A percentile compares a stretch with the other conserved stretches of the same genome.
Evolutionary conservation across 1,140 invertebrate species (phyloP).

Genomic region (Heliconius hermathena): DNA sequence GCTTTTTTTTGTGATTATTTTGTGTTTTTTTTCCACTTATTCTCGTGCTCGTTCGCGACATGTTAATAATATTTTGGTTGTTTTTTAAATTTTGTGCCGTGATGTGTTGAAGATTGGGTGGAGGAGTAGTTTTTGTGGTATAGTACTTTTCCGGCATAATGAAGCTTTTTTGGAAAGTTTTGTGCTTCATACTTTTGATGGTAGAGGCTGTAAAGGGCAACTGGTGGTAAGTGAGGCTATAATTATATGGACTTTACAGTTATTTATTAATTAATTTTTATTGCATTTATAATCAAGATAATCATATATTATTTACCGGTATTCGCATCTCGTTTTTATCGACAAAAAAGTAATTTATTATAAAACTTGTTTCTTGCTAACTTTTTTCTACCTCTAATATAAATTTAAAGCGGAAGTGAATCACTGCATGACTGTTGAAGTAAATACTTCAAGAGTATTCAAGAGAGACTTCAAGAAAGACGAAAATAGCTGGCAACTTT

Average conservation of each 20-base stretch:
- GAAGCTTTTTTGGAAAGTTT: slow-evolving; percentile 73
- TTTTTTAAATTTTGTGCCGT: slow-evolving; percentile 56
- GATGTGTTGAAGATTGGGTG: slow-evolving; percentile 47
- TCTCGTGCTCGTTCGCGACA: slow-evolving; percentile 29
- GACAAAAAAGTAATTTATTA: not conserved
- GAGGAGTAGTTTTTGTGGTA: slow-evolving; percentile 56
- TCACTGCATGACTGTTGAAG: slow-evolving; percentile 23
- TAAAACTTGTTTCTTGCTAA: not conserved
- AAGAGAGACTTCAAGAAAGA: slow-evolving; percentile 22
- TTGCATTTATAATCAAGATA: slow-evolving; percentile 8
- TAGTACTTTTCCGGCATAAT: slow-evolving; percentile 57
- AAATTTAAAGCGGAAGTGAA: not conserved
- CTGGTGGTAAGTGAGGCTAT: slow-evolving; percentile 70
- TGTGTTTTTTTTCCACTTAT: slow-evolving; percentile 48
- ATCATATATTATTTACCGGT: slow-evolving; percentile 1
- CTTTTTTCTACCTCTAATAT: not conserved
- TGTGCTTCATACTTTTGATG: slow-evolving; percentile 63
- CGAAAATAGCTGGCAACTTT: slow-evolving; percentile 41
- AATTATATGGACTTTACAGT: slow-evolving; percentile 28
- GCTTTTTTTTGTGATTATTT: slow-evolving; percentile 51
- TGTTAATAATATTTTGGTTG: slow-evolving; percentile 52
- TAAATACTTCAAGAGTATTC: slow-evolving; percentile 35
- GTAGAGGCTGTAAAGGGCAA: slow-evolving; percentile 64
- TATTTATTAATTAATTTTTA: slow-evolving; percentile 30
- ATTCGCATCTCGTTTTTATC: not conserved